These are phyloP conservation scores for Archaeoteleia sp. DNA, from an alignment of 2,888 invertebrate genomes.

Conservation along the genomic window DNA sequence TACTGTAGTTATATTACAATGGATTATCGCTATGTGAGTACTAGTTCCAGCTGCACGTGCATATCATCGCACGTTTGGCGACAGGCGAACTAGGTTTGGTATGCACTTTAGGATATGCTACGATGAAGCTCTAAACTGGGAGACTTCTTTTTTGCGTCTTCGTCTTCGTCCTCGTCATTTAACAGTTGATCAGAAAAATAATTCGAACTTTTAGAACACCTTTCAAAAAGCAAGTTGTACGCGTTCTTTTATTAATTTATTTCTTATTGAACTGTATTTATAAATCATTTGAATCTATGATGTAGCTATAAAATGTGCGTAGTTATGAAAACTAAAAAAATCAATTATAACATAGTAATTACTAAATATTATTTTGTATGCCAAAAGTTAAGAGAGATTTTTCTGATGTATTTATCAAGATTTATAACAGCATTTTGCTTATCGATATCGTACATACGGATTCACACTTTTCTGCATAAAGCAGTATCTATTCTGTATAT, in stretches of 20 bases:
- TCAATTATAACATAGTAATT: too few species aligned
- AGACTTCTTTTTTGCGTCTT: constrained; percentile 52
- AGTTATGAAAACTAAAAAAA: too few species aligned
- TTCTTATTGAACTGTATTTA: neutral
- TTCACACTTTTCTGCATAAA: neutral
- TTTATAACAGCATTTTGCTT: neutral
- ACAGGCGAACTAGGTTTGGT: constrained; percentile 59
- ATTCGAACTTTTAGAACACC: neutral
- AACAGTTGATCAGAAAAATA: neutral
- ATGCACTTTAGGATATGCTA: constrained; percentile 63
- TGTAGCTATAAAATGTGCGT: too few species aligned
- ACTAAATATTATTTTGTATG: too few species aligned
- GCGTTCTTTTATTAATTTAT: neutral
- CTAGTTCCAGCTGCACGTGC: constrained; percentile 49
- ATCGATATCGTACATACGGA: neutral
- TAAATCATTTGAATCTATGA: too few species aligned
- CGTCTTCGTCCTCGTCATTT: constrained; percentile 1
- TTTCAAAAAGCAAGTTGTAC: neutral
- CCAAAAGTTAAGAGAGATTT: neutral
- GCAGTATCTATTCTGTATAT: constrained; percentile 11
- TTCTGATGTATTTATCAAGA: neutral
- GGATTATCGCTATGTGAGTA: constrained; percentile 54
- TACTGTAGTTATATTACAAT: constrained; percentile 58
- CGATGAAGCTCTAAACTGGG: constrained; percentile 60
- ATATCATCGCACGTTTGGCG: constrained; percentile 48